A percentile compares a stretch with the other conserved stretches of the same genome.
Conservation (phyloP, 2,797 vertebrate species). For the Corythornis leucogaster region DNA sequence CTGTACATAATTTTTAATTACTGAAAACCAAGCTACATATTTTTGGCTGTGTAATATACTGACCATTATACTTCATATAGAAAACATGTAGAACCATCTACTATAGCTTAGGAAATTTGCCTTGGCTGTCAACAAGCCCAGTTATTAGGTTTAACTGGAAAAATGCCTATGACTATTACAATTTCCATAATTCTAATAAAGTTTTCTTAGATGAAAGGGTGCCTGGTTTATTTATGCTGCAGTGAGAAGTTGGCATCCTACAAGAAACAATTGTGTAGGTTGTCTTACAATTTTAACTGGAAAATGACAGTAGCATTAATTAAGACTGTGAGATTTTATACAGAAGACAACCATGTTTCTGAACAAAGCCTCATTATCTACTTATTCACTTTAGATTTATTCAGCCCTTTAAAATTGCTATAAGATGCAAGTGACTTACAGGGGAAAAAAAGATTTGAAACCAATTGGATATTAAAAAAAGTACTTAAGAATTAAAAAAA, state of each 20-base stretch:
- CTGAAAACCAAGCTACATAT: neutral
- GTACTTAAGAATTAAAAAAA: neutral
- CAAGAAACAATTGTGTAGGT: conserved; percentile 24
- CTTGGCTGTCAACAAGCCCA: neutral
- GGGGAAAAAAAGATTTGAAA: neutral
- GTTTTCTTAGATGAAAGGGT: neutral
- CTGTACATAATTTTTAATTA: neutral
- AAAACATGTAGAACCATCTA: neutral
- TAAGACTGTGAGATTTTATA: neutral
- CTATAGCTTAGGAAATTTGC: neutral
- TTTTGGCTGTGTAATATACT: neutral
- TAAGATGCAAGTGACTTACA: neutral
- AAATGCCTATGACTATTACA: neutral
- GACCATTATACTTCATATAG: neutral
- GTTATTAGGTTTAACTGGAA: neutral
- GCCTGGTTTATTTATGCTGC: neutral
- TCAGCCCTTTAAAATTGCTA: neutral
- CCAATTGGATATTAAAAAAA: neutral
- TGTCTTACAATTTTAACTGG: neutral
- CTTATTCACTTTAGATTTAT: neutral
- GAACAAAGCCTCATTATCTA: conserved; percentile 25
- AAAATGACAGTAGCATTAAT: conserved; percentile 29
- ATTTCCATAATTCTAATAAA: neutral
- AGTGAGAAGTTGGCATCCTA: neutral
- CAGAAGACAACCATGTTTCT: neutral